Conservation (phyloP, 2,888 invertebrate species). For the Tortrix viridana region DNA sequence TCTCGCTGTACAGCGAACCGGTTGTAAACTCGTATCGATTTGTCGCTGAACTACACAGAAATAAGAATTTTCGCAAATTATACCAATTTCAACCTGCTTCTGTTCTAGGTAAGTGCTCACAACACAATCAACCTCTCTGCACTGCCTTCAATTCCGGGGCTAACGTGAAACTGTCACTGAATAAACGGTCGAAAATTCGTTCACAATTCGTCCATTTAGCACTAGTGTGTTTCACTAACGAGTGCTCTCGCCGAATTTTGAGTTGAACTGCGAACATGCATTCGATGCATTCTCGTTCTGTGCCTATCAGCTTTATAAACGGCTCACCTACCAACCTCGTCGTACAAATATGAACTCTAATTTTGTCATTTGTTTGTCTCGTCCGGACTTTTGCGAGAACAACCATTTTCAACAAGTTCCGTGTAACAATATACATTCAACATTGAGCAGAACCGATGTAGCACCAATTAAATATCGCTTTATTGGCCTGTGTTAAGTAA, state of each 20-base stretch:
- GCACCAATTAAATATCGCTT: constrained; percentile 61
- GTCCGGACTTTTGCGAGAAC: constrained; percentile 4
- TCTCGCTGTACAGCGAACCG: constrained; percentile 48
- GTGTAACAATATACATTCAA: constrained; percentile 24
- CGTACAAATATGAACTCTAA: constrained; percentile 12
- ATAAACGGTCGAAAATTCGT: constrained; percentile 35
- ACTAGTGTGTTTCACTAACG: constrained; percentile 37
- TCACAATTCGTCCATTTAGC: constrained; percentile 39
- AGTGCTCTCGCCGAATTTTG: constrained; percentile 37
- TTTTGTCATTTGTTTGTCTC: constrained; percentile 20
- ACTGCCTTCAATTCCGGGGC: constrained; percentile 10
- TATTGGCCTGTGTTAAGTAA: constrained; percentile 57
- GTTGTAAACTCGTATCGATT: constrained; percentile 53
- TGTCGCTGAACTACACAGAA: constrained; percentile 46
- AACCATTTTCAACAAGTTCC: constrained; percentile 4
- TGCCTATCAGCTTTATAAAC: constrained; percentile 18
- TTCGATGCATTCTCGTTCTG: constrained; percentile 28
- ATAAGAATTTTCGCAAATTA: constrained; percentile 13
- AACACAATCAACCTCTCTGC: constrained; percentile 9
- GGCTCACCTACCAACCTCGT: not conserved
- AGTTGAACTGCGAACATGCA: constrained; percentile 36
- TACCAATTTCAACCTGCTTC: not conserved
- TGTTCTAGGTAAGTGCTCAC: not conserved
- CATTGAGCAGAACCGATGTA: constrained; percentile 42
- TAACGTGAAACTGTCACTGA: constrained; percentile 29